Evolutionary conservation across 2,113 vertebrate genomes (phyloP), one percentile per base, ranked within the genome.

Genomic region (Lipophrys pholis): DNA sequence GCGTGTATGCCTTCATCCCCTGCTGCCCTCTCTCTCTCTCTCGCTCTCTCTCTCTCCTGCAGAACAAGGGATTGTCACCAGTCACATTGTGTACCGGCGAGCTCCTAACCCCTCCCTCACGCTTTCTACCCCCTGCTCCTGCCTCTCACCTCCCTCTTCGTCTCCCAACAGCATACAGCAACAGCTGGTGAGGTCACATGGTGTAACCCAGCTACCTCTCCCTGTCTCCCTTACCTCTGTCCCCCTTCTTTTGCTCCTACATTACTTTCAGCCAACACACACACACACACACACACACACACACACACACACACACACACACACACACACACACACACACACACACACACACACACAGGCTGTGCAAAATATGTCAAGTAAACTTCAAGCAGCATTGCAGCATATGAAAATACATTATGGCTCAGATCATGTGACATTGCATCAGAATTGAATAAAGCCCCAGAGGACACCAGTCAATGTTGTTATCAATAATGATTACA

Each of bases 131-230:
- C 54, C 61, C 61, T 46, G 51, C 52, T 41, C 35, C 73, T 65
- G 40, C 73, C 71, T 53, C 55, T 67, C 65, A 68, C 76, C 78
- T 86, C 85, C 62, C 74, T 73, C 68, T 46, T 61, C 5, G 52
- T 82, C 86, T 76, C 81, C 69, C 75, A 81, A 43, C 81, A 83
- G 78, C 83, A 80, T 77, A 80, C 83, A 89, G 88, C 86, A 92
- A 92, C 90, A 92, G 91, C 91, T 92, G 90, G 88, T 40, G 55
- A 74, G 80, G 86, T 92, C 88, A 91, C 88, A 87, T 92, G 78
- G 76, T 69, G 73, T 40, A 63, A 81, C 73, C 68, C 75, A 65
- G 80, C 81, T 76, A 80, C 85, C 87, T 87, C 77, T 64, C 16
- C 43, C 70, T 17, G 43, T 65, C 74, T 78, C 66, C 35, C 56